Base-by-base conservation (phyloP, 2,113 vertebrate species). In the Anser cygnoides region DNA sequence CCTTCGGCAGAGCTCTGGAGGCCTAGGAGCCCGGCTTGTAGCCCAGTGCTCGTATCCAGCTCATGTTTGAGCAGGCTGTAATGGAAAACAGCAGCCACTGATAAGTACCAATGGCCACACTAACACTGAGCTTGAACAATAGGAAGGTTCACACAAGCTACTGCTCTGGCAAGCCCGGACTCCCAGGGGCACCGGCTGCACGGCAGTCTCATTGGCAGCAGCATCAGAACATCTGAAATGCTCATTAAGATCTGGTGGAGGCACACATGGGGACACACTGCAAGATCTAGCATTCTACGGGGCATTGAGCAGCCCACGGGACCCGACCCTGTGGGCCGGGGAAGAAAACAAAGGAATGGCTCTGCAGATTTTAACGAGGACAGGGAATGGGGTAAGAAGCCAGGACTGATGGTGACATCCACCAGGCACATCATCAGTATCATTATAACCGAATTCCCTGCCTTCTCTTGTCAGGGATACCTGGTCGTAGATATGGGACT, bases 51-150 rank as follows among this genome's bases (percentile, higher is more conserved):
- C 49, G 1, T 70, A 71, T 95, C 93, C 95, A 73, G 81, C 59
- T 78, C 75, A 0, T 66, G 75, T 76, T 68, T 4, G 1, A 65
- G 90, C 39, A 52, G 84, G 61, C 16, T 73, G 49, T 95, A 96
- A 96, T 95, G 92, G 95, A 35, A 97, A 97, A 94, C 92, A 96
- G 95, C 93, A 95, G 94, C 86, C 82, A 17, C 6, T 73, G 94
- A 91, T 77, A 94, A 93, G 83, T 20, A 84, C 54, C 59, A 16
- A 41, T 62, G 90, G 84, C 89, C 93, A 33, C 5, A 9, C 25
- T 72, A 16, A 65, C 70, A 86, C 71, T 18, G 28, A 66, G 63
- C 79, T 46, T 59, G 65, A 94, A 89, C 74, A 55, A 87, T 74
- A n/a, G 74, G 26, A 81, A 88, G 85, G 79, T 59, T 93, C 57